Conservation (phyloP, 2,797 vertebrate species). For the Myripristis murdjan region DNA sequence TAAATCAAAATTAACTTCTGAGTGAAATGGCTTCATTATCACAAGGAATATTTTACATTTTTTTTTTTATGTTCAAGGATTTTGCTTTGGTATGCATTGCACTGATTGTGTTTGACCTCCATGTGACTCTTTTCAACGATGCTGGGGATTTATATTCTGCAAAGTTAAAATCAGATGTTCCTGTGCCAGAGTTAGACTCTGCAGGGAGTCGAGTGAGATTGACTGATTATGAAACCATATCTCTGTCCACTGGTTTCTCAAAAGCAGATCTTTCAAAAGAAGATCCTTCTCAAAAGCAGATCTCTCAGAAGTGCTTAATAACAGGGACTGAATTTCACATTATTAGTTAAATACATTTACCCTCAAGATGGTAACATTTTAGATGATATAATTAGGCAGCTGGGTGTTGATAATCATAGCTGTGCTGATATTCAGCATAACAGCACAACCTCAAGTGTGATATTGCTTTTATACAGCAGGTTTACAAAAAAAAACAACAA, state of each 20-base stretch:
- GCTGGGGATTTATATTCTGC: slow-evolving; percentile 2
- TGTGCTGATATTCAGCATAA: too few species aligned
- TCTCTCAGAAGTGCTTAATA: background rate
- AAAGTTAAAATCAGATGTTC: background rate
- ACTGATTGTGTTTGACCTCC: background rate
- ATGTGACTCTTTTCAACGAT: background rate
- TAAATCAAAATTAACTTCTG: slow-evolving; percentile 2
- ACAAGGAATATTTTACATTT: background rate
- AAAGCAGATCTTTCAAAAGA: too few species aligned
- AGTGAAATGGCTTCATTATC: background rate
- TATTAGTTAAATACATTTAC: background rate
- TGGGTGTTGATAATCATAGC: too few species aligned
- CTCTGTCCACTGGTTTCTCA: background rate
- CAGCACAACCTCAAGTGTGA: too few species aligned
- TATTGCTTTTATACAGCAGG: too few species aligned
- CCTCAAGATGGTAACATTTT: background rate
- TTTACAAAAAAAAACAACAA: too few species aligned
- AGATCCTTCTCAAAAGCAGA: background rate
- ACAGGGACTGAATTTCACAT: background rate
- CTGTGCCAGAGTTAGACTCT: background rate
- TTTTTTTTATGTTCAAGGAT: background rate
- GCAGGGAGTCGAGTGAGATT: background rate
- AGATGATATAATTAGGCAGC: background rate
- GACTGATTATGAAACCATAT: background rate
- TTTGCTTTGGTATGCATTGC: background rate